Evolutionary conservation across 2,113 vertebrate species (phyloP).

Genomic region (Microcebus griseorufus): DNA sequence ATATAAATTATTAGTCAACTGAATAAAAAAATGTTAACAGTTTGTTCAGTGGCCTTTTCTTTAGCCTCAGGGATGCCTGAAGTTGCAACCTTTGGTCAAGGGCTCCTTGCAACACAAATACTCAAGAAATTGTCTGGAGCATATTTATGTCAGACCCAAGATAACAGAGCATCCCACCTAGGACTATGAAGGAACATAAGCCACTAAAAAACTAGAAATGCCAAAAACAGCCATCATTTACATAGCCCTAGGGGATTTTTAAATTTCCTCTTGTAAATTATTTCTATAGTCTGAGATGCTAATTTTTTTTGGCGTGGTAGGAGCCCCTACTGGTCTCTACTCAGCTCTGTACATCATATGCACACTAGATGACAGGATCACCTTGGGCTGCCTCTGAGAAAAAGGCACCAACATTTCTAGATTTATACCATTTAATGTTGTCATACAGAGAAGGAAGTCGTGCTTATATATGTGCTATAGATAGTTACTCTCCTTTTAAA

Average conservation of each 20-base stretch:
- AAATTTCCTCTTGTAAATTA: neutral
- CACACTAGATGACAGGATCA: neutral
- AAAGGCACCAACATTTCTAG: neutral
- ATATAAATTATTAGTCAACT: neutral
- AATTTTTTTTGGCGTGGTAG: neutral
- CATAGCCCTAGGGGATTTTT: neutral
- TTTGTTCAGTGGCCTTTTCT: neutral
- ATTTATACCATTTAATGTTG: neutral
- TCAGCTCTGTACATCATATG: neutral
- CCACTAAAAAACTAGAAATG: neutral
- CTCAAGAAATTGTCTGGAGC: neutral
- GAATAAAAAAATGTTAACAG: neutral
- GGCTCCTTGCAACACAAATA: neutral
- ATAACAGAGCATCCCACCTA: neutral
- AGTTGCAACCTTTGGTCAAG: neutral
- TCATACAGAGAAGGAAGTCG: neutral
- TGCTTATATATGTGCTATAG: neutral
- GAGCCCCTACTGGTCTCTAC: neutral
- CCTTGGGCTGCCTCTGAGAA: neutral
- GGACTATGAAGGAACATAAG: neutral
- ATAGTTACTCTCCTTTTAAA: neutral
- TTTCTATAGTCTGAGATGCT: neutral
- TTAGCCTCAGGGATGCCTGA: neutral
- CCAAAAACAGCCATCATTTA: neutral
- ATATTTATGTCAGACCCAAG: neutral